Percentiles rank a stretch among this genome's conserved stretches.
Conservation (phyloP, 2,113 vertebrate species). For the Melospiza melodia region DNA sequence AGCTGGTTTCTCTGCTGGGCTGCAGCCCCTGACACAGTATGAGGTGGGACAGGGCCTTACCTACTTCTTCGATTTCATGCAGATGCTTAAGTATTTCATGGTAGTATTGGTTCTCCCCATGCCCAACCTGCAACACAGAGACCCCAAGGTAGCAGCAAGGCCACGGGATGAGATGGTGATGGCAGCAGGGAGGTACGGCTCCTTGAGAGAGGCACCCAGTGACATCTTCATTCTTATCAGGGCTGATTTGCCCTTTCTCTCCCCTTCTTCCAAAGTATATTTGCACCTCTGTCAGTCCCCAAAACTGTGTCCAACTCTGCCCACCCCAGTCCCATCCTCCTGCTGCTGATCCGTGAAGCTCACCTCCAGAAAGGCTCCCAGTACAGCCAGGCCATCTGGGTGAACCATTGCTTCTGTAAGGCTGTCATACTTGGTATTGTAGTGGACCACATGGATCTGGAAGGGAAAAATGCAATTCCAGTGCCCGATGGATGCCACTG, state of each 20-base stretch:
- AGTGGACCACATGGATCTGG: constrained; percentile 80
- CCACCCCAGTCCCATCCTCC: background rate
- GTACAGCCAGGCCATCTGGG: constrained; percentile 74
- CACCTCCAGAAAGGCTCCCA: constrained; percentile 78
- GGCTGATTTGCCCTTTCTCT: background rate
- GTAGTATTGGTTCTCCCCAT: constrained; percentile 71
- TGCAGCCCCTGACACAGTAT: background rate
- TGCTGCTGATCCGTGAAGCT: background rate
- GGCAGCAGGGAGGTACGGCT: background rate
- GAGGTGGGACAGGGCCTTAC: constrained; percentile 41
- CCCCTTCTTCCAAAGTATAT: background rate
- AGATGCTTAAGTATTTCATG: constrained; percentile 69
- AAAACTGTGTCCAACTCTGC: background rate
- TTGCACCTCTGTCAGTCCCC: background rate
- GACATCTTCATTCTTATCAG: background rate
- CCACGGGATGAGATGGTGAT: fast-evolving
- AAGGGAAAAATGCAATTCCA: background rate
- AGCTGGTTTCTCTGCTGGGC: background rate
- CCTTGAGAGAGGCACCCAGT: fast-evolving
- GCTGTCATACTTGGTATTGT: constrained; percentile 65
- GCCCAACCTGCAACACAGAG: constrained; percentile 69
- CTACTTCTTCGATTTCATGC: constrained; percentile 48
- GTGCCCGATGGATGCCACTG: background rate
- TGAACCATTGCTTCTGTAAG: constrained; percentile 42
- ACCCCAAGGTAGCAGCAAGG: background rate